These are phyloP conservation scores for Rousettus madagascariensis DNA, from an alignment of 2,797 vertebrate genomes.

Conservation along the genomic window DNA sequence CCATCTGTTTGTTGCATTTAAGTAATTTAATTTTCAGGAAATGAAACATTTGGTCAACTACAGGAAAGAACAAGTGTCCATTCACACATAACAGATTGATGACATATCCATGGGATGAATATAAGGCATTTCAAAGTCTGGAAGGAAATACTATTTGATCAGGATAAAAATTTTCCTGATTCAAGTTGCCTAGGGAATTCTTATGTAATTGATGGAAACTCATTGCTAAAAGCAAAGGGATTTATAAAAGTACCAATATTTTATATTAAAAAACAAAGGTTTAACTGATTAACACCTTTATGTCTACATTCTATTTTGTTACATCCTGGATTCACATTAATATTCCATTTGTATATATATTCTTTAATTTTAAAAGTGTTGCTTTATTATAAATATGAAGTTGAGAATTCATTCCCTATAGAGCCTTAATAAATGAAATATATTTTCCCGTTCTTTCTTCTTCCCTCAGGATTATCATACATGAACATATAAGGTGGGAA, in stretches of 20 bases:
- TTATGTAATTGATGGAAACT: neutral
- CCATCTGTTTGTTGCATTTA: conserved; percentile 77
- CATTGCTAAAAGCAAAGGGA: neutral
- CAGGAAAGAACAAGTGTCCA: conserved; percentile 66
- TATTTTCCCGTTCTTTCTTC: neutral
- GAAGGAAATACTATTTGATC: conserved; percentile 63
- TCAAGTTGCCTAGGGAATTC: conserved; percentile 14
- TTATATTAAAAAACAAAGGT: neutral
- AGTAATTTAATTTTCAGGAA: conserved; percentile 76
- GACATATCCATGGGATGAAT: conserved; percentile 61
- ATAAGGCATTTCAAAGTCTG: conserved; percentile 42
- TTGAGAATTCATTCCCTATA: neutral
- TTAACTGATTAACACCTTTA: neutral
- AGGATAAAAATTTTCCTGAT: conserved; percentile 56
- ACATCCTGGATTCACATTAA: neutral
- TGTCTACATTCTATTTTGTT: neutral
- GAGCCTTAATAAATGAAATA: neutral
- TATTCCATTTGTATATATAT: neutral
- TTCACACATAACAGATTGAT: conserved; percentile 77
- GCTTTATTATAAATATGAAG: neutral
- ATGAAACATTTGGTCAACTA: conserved; percentile 75
- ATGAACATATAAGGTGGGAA: neutral
- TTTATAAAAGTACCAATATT: conserved; percentile 4
- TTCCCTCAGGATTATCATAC: neutral
- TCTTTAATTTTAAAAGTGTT: neutral